Conservation (phyloP, 1,140 invertebrate genomes). For the Trinorchestia longiramus region DNA sequence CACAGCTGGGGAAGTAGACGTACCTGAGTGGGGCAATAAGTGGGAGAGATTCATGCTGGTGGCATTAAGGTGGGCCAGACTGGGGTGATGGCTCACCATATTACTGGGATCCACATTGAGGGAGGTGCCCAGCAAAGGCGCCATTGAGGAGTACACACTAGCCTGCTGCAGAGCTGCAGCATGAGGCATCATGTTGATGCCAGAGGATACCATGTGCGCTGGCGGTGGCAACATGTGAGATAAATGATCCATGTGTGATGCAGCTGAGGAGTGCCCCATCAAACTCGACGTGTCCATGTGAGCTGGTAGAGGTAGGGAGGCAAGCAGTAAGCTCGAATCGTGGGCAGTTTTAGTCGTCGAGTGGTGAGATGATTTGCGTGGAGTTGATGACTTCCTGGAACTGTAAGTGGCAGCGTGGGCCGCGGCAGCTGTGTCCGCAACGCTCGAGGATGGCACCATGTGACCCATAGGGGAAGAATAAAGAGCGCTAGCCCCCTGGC, state of each 20-base stretch:
- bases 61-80: slow-evolving; percentile 26
- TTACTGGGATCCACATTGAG: slow-evolving; percentile 37
- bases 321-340: slow-evolving; percentile 6
- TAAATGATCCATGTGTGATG: slow-evolving; percentile 38
- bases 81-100: slow-evolving; percentile 32
- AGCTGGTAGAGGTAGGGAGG: slow-evolving; percentile 10
- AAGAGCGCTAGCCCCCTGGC: slow-evolving; percentile 24
- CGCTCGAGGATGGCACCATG: not conserved
- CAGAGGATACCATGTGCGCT: slow-evolving; percentile 17
- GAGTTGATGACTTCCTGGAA: not conserved
- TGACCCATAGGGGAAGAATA: slow-evolving; percentile 31
- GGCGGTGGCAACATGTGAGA: slow-evolving; percentile 35
- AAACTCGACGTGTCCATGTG: slow-evolving; percentile 29
- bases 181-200: slow-evolving; percentile 35
- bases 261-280: not conserved
- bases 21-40: not conserved
- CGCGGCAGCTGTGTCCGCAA: slow-evolving; percentile 20
- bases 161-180: slow-evolving; percentile 39
- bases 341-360: not conserved
- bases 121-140: slow-evolving; percentile 8
- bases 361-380: not conserved
- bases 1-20: not conserved
- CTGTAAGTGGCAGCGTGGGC: not conserved
- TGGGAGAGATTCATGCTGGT: slow-evolving; percentile 40
- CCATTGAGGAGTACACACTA: slow-evolving; percentile 38